Evolutionary conservation across 2,888 invertebrate species (phyloP), one percentile per base, ranked within the genome.

Genomic region (Acanthacorydalis orientalis): DNA sequence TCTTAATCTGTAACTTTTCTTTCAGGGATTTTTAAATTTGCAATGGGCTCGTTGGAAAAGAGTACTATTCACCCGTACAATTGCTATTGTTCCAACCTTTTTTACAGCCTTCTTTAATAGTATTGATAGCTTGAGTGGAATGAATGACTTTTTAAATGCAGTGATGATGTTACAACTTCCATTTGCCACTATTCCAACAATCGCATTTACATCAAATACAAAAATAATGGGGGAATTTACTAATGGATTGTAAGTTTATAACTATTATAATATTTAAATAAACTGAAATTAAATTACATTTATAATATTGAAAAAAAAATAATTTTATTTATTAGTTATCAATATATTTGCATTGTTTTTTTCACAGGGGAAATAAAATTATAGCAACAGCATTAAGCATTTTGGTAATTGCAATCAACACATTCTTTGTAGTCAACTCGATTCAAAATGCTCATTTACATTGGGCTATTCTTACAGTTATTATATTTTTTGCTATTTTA

Each of bases 11-110:
- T 7, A 23, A 10, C 14, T 48, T 42, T 43, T 52, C 44, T 53
- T 49, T 50, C 51, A 74, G 72, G 89, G 89, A 10, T 90, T 90
- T 60, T 65, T 90, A 15, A 83, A 87, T 59, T 68, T 90, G 12
- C 78, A 80, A 56, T 90, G 89, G 89, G 75, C 83, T 1, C 74
- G 86, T 37, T 91, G 90, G 91, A 83, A 83, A 64, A 68, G 91
- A 59, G 87, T 91, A 1, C 66, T 89, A 15, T 73, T 91, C 55
- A 91, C 91, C 0, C 74, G 91, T 54, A 72, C 79, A 7, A 83
- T 91, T 55, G 91, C 91, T 31, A 89, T 91, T 52, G 64, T 79
- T 7, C 74, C 74, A 1, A 84, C 84, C 1, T 80, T 85, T 56
- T 74, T 75, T 51, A 69, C 83, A 38, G 83, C 83, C 1, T 75